Base-by-base conservation (phyloP, 2,113 vertebrate genomes). In the Ceratotherium simum region DNA sequence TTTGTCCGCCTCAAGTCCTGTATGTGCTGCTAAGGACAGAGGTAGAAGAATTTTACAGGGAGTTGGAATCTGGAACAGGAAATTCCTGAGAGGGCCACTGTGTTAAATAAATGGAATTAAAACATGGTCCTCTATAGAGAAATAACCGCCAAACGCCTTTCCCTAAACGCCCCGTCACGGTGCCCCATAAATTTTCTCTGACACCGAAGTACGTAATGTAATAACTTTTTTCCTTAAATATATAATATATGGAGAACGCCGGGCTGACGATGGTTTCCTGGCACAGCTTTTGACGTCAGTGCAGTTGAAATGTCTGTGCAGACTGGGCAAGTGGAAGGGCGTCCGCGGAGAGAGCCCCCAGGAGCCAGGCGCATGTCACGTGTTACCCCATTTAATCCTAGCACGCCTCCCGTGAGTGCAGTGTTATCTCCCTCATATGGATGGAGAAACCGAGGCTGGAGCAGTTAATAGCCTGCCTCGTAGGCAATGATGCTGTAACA, bases 61-160 rank as follows among this genome's bases (percentile, higher is more conserved):
- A 36, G 39, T 16, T 88, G 58, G 51, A 29, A 23, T 20, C 56
- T 4, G 36, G 76, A 65, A 54, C 54, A 60, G 46, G 42, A 70
- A 93, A 51, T 80, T 36, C 51, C 46, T 39, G n/a, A 79, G 70
- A 72, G 33, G 48, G 11, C 17, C 29, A n/a, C 10, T 56, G 39
- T n/a, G 85, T 88, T 89, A 79, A 73, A 94, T 73, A 83, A 92
- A 21, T 67, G 70, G 72, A 89, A 92, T 62, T 73, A 62, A 91
- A 84, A 65, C 23, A 23, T 23, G 64, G 60, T 51, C 21, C 11
- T 31, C 27, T n/a, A 69, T 90, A 91, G 84, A 21, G 36, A 46
- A 64, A 79, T 7, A 56, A n/a, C 39, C 3, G 16, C 58, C 85
- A 75, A 90, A 90, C 7, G 20, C 46, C 51, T 62, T 90, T 81